Conservation (phyloP, 2,888 invertebrate species). For the Volucella inanis region DNA sequence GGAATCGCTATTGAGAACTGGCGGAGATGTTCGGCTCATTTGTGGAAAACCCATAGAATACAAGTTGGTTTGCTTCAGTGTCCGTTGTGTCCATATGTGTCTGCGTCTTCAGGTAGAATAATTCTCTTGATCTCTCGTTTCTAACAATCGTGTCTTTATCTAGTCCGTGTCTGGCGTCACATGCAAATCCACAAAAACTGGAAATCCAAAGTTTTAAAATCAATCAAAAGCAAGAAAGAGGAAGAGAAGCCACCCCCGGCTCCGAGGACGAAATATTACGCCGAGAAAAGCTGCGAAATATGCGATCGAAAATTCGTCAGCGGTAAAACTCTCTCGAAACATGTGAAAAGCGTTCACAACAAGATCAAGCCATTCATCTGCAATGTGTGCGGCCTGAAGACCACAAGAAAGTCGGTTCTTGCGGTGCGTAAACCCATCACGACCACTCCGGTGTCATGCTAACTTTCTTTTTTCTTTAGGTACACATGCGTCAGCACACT, state of each 20-base stretch:
- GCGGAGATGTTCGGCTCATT: conserved; percentile 87
- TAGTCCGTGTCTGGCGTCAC: conserved; percentile 86
- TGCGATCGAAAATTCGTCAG: conserved; percentile 88
- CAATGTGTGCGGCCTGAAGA: conserved; percentile 89
- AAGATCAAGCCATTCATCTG: conserved; percentile 90
- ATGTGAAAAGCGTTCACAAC: conserved; percentile 89
- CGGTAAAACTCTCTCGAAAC: conserved; percentile 87
- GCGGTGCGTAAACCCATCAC: conserved; percentile 81
- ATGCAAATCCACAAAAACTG: conserved; percentile 85
- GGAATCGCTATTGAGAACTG: conserved; percentile 85
- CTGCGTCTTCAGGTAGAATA: conserved; percentile 83
- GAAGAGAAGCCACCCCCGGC: conserved; percentile 65
- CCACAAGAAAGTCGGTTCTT: conserved; percentile 88
- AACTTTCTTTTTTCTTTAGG: conserved; percentile 80
- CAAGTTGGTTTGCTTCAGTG: conserved; percentile 86
- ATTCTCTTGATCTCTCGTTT: too few species aligned
- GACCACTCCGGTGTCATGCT: not conserved
- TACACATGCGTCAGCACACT: conserved; percentile 90
- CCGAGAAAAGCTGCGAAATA: conserved; percentile 87
- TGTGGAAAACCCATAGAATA: conserved; percentile 87
- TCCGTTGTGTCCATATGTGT: conserved; percentile 85
- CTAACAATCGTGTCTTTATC: not conserved
- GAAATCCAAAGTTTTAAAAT: conserved; percentile 80
- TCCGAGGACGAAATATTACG: conserved; percentile 84
- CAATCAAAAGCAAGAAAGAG: conserved; percentile 75